Evolutionary conservation across 64 coral and sea anemone species (phyloP), one percentile per base, ranked within the genome.

Genomic region (Montipora cactus): DNA sequence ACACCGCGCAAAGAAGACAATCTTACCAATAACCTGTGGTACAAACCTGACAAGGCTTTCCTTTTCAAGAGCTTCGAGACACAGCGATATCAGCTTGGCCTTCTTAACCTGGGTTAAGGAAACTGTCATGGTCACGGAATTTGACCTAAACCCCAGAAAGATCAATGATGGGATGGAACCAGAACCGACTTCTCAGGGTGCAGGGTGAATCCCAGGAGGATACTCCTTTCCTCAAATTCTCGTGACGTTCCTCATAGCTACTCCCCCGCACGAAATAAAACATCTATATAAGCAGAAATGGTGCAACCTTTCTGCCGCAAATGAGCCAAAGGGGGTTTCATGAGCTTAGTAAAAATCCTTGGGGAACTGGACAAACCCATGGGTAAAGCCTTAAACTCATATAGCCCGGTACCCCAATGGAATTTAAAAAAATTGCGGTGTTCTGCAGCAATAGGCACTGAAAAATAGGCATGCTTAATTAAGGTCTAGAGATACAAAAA

Each of bases 311-410:
- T 82, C 44, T 91, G 76, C 47, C 89, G 69, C 7, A 91, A 62
- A 7, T 59, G 80, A 19, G 64, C 89, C 19, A 91, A 49, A 49
- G 72, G 21, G 15, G 89, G 89, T 69, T 91, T 91, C 53, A 82
- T 86, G n/a, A 86, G 50, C 21, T 86, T 86, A 11, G 82, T 86
- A 19, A 91, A 91, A 69, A 90, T 79, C 58, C 89, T 90, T 66
- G 89, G 89, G 28, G 89, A 90, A 90, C 89, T 90, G 22, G 75
- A 80, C 75, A 90, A 66, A 11, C 75, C 89, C 89, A 90, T 78
- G 52, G 89, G 89, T 16, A 90, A 59, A 20, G 50, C 76, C 1
- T 23, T 80, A 81, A 81, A 90, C 23, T 75, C 87, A 45, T 89
- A 89, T 50, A 80, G 1, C 28, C 28, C 28, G 28, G 28, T 37